Conservation (phyloP, 2,888 invertebrate genomes). For the Sinotaia quadrata region DNA sequence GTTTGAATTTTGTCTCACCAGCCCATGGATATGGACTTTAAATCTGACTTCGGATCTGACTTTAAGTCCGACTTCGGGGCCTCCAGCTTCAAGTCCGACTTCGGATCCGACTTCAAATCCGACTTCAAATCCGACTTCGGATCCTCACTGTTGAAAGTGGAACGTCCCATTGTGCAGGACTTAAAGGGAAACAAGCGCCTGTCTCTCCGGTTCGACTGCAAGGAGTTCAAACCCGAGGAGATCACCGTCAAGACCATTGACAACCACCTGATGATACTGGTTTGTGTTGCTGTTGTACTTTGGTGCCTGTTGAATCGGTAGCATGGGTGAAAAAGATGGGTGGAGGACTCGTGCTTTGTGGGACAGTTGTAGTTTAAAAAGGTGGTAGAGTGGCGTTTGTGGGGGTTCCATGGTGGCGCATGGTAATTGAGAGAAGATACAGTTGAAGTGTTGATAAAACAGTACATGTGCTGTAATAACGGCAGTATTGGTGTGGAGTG, state of each 20-base stretch:
- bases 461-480: too few species aligned
- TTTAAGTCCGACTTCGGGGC: conserved; percentile 6
- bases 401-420: too few species aligned
- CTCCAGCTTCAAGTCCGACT: neutral
- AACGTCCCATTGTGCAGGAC: conserved; percentile 54
- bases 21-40: conserved; percentile 25
- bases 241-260: conserved; percentile 99
- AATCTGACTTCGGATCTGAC: conserved; percentile 20
- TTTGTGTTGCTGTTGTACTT: too few species aligned
- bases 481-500: too few species aligned
- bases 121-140: conserved; percentile 18
- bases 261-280: conserved; percentile 92
- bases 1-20: neutral
- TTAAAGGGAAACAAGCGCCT: conserved; percentile 87
- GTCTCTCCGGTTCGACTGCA: conserved; percentile 96
- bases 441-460: too few species aligned
- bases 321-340: too few species aligned
- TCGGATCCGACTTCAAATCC: too few species aligned
- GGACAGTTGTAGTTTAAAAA: too few species aligned
- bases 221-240: conserved; percentile 95
- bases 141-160: conserved; percentile 44
- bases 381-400: too few species aligned
- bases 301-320: too few species aligned
- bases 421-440: too few species aligned
- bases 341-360: too few species aligned